phyloP scores from a whole-genome alignment of 1,140 invertebrate genomes.

The Orchesella cincta region DNA sequence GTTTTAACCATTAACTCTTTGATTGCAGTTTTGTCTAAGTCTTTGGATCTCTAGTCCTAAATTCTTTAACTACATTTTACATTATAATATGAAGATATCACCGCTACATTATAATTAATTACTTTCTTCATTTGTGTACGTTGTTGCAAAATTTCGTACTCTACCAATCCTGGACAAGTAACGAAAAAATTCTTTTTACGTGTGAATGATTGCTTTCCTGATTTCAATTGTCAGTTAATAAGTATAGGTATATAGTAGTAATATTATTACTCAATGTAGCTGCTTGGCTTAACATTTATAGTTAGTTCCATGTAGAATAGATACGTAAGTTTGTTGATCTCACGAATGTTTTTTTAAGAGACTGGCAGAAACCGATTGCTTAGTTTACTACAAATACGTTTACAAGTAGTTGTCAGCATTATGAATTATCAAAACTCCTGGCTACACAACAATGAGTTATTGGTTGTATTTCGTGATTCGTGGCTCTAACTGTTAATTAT shows the following conservation, averaged over 20 bases:
- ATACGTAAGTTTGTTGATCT: no score
- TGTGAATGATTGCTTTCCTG: no score
- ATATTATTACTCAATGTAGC: no score
- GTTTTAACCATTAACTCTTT: constrained; percentile 8
- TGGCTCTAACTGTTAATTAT: neutral
- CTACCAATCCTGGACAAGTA: neutral
- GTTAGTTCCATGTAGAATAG: no score
- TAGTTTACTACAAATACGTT: neutral
- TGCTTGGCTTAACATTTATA: no score
- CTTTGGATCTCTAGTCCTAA: constrained; percentile 24
- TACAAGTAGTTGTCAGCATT: neutral
- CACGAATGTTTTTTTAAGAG: neutral
- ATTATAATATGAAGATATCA: neutral
- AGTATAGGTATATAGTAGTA: no score
- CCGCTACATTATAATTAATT: constrained; percentile 1
- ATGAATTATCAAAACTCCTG: neutral
- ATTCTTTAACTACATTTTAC: no score
- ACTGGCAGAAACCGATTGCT: neutral
- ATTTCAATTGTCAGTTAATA: no score
- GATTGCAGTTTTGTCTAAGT: constrained; percentile 21
- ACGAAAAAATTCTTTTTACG: no score
- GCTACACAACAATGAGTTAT: neutral
- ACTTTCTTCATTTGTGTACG: constrained; percentile 17
- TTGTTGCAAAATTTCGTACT: neutral
- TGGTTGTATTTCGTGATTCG: neutral